Percentiles rank a stretch among this genome's conserved stretches.
These are phyloP conservation scores for Synergus umbraculus DNA, from an alignment of 2,888 invertebrate genomes.

Conservation along the genomic window DNA sequence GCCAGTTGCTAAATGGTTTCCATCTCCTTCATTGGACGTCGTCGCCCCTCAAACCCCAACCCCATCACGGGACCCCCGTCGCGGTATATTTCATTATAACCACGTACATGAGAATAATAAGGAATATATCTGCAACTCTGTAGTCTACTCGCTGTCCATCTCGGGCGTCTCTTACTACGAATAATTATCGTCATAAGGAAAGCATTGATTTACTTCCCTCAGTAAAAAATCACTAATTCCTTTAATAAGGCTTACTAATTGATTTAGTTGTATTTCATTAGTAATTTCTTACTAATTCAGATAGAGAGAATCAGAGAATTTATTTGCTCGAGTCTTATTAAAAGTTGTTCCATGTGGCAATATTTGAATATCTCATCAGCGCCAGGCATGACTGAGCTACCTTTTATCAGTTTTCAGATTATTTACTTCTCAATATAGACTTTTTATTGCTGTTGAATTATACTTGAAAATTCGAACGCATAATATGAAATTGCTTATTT, in stretches of 20 bases:
- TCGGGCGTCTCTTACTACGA: too few relatives aligned
- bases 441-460: conserved; percentile 28
- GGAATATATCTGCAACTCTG: conserved; percentile 70
- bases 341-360: not conserved
- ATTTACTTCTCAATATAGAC: conserved; percentile 10
- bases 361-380: conserved; percentile 34
- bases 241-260: too few relatives aligned
- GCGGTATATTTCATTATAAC: conserved; percentile 72
- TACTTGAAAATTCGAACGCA: not conserved
- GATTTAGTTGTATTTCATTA: too few relatives aligned
- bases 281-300: too few relatives aligned
- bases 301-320: too few relatives aligned
- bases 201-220: too few relatives aligned
- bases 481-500: too few relatives aligned
- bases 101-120: conserved; percentile 76
- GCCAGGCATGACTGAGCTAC: conserved; percentile 11
- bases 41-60: conserved; percentile 38
- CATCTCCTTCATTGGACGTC: conserved; percentile 54
- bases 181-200: too few relatives aligned
- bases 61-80: conserved; percentile 41
- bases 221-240: too few relatives aligned
- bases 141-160: too few relatives aligned
- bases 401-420: conserved; percentile 24
- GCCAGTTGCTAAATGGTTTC: conserved; percentile 77
- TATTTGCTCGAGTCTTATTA: too few relatives aligned